A percentile compares a stretch with the other conserved stretches of the same genome.
phyloP scores from a whole-genome alignment of 53 echinoderm and acorn worm species.

The Glandiceps talaboti region DNA sequence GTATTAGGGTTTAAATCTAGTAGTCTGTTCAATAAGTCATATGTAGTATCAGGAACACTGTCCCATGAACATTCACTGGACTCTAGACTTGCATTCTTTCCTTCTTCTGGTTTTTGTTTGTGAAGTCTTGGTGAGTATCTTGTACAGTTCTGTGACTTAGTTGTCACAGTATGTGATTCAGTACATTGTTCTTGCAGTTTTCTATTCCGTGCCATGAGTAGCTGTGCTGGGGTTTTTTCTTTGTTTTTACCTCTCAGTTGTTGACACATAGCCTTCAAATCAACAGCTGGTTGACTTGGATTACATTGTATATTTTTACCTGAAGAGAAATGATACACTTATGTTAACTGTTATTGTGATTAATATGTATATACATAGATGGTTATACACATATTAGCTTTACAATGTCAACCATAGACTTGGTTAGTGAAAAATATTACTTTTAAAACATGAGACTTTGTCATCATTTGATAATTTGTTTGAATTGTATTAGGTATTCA shows the following conservation, averaged over 20 bases:
- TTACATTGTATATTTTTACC: slow-evolving; percentile 64
- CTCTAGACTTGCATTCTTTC: background rate
- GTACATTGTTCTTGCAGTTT: background rate
- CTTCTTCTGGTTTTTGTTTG: background rate
- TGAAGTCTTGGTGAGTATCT: background rate
- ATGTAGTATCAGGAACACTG: slow-evolving; percentile 61
- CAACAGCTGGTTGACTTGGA: slow-evolving; percentile 50
- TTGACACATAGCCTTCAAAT: slow-evolving; percentile 61
- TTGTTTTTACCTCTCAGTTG: slow-evolving; percentile 26
- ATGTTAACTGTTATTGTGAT: too few species aligned
- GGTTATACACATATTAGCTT: too few species aligned
- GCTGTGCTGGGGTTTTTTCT: background rate
- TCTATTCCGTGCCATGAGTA: background rate
- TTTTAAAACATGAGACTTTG: too few species aligned
- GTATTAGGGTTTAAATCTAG: slow-evolving; percentile 66
- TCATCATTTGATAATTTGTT: too few species aligned
- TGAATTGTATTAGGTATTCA: too few species aligned
- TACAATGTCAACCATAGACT: too few species aligned
- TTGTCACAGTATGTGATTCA: too few species aligned
- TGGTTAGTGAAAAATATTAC: too few species aligned
- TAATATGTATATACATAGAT: too few species aligned
- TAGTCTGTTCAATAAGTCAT: slow-evolving; percentile 44
- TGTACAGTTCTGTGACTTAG: background rate
- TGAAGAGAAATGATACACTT: slow-evolving; percentile 2
- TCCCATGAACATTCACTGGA: too few species aligned